phyloP scores from a whole-genome alignment of 2,888 invertebrate genomes.

The Rhingia rostrata region DNA sequence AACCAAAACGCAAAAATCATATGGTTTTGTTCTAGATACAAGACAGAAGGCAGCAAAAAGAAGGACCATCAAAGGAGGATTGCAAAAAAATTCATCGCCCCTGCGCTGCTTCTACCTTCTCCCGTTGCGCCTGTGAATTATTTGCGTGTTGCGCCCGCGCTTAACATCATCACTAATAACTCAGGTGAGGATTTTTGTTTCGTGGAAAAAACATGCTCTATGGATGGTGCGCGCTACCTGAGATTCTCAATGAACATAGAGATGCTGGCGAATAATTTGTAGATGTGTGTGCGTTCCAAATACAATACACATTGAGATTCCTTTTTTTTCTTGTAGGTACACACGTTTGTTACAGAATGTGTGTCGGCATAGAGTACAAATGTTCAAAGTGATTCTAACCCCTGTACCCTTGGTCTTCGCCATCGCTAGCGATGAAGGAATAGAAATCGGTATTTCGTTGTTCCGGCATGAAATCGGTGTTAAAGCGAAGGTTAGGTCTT shows the following conservation, averaged over 20 bases:
- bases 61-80: constrained; percentile 15
- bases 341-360: constrained; percentile 59
- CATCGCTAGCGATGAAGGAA: constrained; percentile 19
- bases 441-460: constrained; percentile 34
- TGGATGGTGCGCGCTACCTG: constrained; percentile 55
- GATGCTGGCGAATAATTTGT: constrained; percentile 11
- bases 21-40: constrained; percentile 32
- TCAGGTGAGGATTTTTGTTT: constrained; percentile 65
- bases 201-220: constrained; percentile 34
- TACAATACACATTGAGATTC: constrained; percentile 20
- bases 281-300: constrained; percentile 20
- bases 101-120: neutral
- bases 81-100: neutral
- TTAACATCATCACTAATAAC: constrained; percentile 68
- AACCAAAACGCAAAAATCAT: constrained; percentile 39
- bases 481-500: constrained; percentile 68
- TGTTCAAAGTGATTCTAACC: constrained; percentile 57
- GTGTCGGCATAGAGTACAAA: constrained; percentile 64
- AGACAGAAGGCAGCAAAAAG: neutral
- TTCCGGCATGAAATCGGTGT: constrained; percentile 58
- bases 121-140: constrained; percentile 8
- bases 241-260: constrained; percentile 61
- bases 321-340: constrained; percentile 33
- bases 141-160: constrained; percentile 68
- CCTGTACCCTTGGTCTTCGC: constrained; percentile 18